phyloP scores from a whole-genome alignment of 2,888 invertebrate species.

The Clepsis dumicolana region DNA sequence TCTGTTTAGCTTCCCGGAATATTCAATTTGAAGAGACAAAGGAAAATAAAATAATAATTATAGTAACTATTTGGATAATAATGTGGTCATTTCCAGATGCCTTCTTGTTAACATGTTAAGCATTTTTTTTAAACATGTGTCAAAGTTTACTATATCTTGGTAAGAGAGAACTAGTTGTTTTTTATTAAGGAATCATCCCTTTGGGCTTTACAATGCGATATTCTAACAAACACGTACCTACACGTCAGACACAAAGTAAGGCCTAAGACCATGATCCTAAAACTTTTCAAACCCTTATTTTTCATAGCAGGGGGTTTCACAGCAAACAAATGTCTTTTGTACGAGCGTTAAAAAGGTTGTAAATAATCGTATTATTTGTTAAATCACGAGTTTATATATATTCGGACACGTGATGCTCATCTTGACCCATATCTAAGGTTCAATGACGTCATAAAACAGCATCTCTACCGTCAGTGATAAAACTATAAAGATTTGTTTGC shows the following conservation, averaged over 20 bases:
- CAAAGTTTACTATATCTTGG: too few relatives aligned
- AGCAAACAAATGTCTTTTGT: too few relatives aligned
- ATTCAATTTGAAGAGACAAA: constrained; percentile 15
- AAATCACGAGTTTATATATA: constrained; percentile 8
- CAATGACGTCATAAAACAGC: constrained; percentile 17
- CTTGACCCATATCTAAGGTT: constrained; percentile 33
- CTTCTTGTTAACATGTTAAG: neutral
- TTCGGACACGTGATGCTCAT: constrained; percentile 29
- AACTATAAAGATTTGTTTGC: constrained; percentile 15
- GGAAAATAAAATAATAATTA: neutral
- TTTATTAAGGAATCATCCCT: neutral
- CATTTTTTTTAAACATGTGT: neutral
- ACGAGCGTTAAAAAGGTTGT: too few relatives aligned
- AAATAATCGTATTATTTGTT: neutral
- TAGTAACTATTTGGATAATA: too few relatives aligned
- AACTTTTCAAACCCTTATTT: too few relatives aligned
- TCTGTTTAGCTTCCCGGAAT: constrained; percentile 25
- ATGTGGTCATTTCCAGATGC: too few relatives aligned
- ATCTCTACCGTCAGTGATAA: constrained; percentile 9
- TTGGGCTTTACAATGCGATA: neutral
- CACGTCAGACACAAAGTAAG: too few relatives aligned
- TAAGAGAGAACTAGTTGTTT: neutral
- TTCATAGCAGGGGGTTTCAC: too few relatives aligned
- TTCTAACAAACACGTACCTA: neutral
- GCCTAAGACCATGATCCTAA: too few relatives aligned